Percentiles rank a stretch among this genome's conserved stretches.
Conservation (phyloP, 2,888 invertebrate genomes). For the Andrena chrysosceles region DNA sequence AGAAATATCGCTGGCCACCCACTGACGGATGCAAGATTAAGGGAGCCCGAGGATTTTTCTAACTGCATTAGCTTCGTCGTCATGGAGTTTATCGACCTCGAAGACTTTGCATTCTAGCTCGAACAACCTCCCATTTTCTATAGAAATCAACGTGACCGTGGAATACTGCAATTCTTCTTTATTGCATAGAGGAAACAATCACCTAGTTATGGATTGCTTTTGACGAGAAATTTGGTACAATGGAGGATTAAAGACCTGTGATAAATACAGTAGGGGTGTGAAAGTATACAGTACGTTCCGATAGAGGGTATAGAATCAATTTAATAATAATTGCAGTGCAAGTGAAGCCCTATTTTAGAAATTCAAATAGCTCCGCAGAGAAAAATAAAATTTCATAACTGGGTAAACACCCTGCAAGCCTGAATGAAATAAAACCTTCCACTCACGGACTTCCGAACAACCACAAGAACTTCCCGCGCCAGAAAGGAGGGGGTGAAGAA, state of each 20-base stretch:
- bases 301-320: neutral
- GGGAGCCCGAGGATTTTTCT: slow-evolving; percentile 23
- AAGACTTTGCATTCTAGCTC: neutral
- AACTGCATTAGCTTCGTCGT: neutral
- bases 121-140: neutral
- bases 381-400: neutral
- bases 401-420: neutral
- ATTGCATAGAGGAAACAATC: neutral
- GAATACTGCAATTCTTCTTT: slow-evolving; percentile 7
- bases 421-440: neutral
- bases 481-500: neutral
- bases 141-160: slow-evolving; percentile 7
- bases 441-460: neutral
- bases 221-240: neutral
- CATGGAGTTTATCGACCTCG: slow-evolving; percentile 5
- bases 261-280: neutral
- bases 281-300: neutral
- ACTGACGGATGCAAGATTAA: slow-evolving; percentile 45
- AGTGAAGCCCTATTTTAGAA: too few relatives aligned
- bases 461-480: neutral
- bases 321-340: too few relatives aligned
- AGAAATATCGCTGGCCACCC: slow-evolving; percentile 50
- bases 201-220: neutral
- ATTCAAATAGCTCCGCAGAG: too few relatives aligned
- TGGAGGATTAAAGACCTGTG: neutral